Evolutionary conservation across 2,888 invertebrate species (phyloP).

Genomic region (Molanna angustata): DNA sequence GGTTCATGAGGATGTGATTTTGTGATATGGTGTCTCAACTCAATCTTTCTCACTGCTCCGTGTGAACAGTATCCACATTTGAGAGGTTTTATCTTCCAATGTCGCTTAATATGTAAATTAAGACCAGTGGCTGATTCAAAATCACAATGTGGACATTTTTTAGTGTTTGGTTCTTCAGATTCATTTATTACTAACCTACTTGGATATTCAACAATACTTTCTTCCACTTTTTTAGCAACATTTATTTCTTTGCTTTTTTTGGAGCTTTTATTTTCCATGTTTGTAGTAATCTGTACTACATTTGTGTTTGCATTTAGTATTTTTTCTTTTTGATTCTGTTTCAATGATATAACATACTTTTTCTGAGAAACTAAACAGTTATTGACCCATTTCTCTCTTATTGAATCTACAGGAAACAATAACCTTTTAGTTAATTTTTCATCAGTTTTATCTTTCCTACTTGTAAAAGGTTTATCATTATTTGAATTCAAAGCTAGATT

Average conservation of each 20-base stretch:
- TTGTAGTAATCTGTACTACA: too few species aligned
- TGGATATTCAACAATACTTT: too few species aligned
- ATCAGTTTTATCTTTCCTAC: conserved; percentile 9
- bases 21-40: conserved; percentile 41
- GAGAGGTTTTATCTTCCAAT: conserved; percentile 49
- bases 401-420: too few species aligned
- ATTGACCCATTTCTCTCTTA: conserved; percentile 57
- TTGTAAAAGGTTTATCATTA: conserved; percentile 35
- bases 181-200: too few species aligned
- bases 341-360: too few species aligned
- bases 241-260: not conserved
- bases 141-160: conserved; percentile 42
- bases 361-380: conserved; percentile 31
- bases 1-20: conserved; percentile 41
- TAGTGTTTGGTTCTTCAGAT: too few species aligned
- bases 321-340: too few species aligned
- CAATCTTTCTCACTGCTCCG: conserved; percentile 36
- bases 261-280: not conserved
- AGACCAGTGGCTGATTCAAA: conserved; percentile 36
- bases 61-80: conserved; percentile 46
- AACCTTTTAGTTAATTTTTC: too few species aligned
- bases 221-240: too few species aligned
- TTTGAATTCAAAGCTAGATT: conserved; percentile 74
- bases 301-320: too few species aligned
- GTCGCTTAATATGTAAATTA: conserved; percentile 47